These are phyloP conservation scores for Drosophila elegans DNA, from an alignment of 1,140 invertebrate genomes.

Conservation along the genomic window DNA sequence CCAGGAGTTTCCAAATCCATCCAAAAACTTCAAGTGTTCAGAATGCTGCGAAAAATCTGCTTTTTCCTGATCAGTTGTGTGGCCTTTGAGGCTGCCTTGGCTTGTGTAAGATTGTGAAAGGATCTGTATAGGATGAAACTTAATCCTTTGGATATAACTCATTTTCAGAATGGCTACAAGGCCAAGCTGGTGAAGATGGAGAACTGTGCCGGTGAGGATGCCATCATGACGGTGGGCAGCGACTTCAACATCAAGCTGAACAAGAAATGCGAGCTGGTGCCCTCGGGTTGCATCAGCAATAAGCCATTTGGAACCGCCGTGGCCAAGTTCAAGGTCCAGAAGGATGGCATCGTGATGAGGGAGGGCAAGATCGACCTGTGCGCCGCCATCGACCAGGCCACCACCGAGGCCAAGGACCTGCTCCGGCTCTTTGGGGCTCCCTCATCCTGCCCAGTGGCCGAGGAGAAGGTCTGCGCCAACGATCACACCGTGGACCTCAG, in stretches of 20 bases:
- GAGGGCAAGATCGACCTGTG: conserved; percentile 81
- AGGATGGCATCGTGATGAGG: conserved; percentile 76
- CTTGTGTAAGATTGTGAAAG: conserved; percentile 65
- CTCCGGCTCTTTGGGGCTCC: conserved; percentile 78
- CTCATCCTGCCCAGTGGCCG: conserved; percentile 69
- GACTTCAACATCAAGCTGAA: conserved; percentile 74
- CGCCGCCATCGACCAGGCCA: conserved; percentile 59
- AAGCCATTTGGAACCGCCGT: conserved; percentile 73
- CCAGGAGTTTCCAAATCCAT: conserved; percentile 13
- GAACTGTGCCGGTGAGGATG: conserved; percentile 73
- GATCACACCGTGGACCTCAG: conserved; percentile 71
- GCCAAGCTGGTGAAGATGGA: conserved; percentile 77
- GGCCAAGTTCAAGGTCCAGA: conserved; percentile 73
- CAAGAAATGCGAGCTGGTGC: conserved; percentile 81
- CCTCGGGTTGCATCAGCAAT: conserved; percentile 70
- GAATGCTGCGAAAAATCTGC: conserved; percentile 51
- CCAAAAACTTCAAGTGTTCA: conserved; percentile 2
- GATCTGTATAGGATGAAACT: neutral
- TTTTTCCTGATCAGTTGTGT: conserved; percentile 49
- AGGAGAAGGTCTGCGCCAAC: conserved; percentile 80
- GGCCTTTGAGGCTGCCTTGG: conserved; percentile 53
- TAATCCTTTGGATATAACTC: neutral
- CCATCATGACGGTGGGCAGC: conserved; percentile 61
- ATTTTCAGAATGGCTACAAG: conserved; percentile 77
- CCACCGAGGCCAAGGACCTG: conserved; percentile 73